phyloP scores from a whole-genome alignment of 2,113 vertebrate species.

The Prionailurus viverrinus region DNA sequence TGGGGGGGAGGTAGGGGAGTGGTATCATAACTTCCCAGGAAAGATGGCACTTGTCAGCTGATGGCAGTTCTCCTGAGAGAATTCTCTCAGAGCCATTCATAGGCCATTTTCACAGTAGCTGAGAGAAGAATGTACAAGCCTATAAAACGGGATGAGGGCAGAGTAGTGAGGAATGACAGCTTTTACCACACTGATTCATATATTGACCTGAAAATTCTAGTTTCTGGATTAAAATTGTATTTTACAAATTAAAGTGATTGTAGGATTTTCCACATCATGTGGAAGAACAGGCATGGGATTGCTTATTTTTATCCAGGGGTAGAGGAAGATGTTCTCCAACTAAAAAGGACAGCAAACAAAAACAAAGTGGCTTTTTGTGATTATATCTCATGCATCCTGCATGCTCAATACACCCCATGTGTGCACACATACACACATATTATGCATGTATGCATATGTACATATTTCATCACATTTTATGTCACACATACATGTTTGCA shows the following conservation, averaged over 20 bases:
- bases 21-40: neutral
- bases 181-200: neutral
- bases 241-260: conserved; percentile 1
- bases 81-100: neutral
- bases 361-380: neutral
- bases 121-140: neutral
- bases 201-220: neutral
- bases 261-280: neutral
- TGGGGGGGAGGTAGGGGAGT: neutral
- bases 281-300: neutral
- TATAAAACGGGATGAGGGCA: neutral
- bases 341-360: neutral
- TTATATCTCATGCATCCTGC: neutral
- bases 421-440: neutral
- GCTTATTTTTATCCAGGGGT: neutral
- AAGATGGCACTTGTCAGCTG: neutral
- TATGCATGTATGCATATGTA: neutral
- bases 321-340: neutral
- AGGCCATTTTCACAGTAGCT: neutral
- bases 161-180: neutral
- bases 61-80: neutral
- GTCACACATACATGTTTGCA: neutral
- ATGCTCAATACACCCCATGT: neutral
- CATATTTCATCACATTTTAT: neutral
- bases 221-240: conserved; percentile 22